Conservation (phyloP, 2,113 vertebrate genomes). For the Trochalopteron elliotii region DNA sequence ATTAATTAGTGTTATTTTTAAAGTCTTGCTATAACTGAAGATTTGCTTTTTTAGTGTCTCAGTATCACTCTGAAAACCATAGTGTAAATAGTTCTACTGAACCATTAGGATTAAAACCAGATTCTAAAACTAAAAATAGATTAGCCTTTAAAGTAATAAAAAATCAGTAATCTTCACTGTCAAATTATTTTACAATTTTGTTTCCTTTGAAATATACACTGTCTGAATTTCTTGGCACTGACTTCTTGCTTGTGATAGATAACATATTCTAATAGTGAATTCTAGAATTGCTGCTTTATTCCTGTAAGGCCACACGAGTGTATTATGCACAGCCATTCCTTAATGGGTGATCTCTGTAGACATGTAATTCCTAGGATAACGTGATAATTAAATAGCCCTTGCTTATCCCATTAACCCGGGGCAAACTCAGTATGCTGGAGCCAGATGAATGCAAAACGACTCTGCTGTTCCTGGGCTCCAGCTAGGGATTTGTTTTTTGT, state of each 20-base stretch:
- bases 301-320: background rate
- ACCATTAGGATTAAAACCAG: background rate
- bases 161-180: background rate
- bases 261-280: background rate
- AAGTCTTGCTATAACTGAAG: background rate
- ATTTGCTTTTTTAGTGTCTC: background rate
- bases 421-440: conserved; percentile 7
- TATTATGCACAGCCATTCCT: background rate
- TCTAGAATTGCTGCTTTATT: background rate
- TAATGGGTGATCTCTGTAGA: conserved; percentile 35
- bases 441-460: background rate
- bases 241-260: background rate
- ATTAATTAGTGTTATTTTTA: background rate
- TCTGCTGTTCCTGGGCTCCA: background rate
- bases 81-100: background rate
- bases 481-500: background rate
- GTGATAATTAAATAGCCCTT: conserved; percentile 50
- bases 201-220: background rate
- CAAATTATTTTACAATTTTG: background rate
- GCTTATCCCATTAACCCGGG: conserved; percentile 57
- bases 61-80: background rate
- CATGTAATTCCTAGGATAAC: conserved; percentile 52
- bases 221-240: background rate
- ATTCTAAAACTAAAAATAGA: conserved; percentile 10
- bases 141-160: background rate